Evolutionary conservation across 2,113 vertebrate species (phyloP).

Genomic region (Heterotis niloticus): DNA sequence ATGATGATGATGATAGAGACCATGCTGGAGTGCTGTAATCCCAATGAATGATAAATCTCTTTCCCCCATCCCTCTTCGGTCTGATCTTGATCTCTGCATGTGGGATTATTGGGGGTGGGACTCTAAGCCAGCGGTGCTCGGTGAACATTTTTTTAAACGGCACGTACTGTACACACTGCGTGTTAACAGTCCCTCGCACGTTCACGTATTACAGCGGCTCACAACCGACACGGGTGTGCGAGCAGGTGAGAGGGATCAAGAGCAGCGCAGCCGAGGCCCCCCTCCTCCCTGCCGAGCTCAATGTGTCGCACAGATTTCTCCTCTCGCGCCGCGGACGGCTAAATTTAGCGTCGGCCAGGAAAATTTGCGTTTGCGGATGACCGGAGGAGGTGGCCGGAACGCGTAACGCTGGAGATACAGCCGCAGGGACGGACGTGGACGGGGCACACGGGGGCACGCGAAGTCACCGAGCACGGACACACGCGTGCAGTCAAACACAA

Average conservation of each 20-base stretch:
- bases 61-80: too few species aligned
- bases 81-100: too few species aligned
- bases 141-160: background rate
- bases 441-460: slow-evolving; percentile 37
- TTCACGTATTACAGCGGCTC: background rate
- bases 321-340: slow-evolving; percentile 58
- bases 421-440: background rate
- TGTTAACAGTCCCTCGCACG: background rate
- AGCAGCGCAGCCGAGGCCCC: background rate
- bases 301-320: slow-evolving; percentile 49
- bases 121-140: too few species aligned
- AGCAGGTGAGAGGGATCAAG: background rate
- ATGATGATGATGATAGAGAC: slow-evolving; percentile 9
- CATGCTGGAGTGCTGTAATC: background rate
- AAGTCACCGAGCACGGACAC: background rate
- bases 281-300: slow-evolving; percentile 48
- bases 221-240: background rate
- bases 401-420: slow-evolving; percentile 22
- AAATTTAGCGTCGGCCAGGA: slow-evolving; percentile 44
- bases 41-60: background rate
- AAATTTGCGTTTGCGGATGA: slow-evolving; percentile 38
- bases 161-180: background rate
- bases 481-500: background rate
- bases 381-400: slow-evolving; percentile 16
- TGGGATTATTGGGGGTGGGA: background rate